Conservation (phyloP, 1,140 invertebrate species). For the Frieseomelitta varia region DNA sequence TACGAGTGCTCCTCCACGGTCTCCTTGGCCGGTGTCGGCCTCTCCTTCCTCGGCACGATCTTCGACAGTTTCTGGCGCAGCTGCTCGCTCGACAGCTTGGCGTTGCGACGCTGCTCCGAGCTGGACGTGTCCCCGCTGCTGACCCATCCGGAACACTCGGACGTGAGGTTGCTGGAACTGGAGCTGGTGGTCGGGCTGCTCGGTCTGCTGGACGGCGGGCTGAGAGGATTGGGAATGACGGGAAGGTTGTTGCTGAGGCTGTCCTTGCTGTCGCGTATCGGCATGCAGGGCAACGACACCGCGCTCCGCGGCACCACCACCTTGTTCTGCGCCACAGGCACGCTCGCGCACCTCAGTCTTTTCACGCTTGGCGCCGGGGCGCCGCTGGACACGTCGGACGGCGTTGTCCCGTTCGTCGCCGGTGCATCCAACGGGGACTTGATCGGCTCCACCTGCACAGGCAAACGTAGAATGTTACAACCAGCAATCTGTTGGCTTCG, state of each 20-base stretch:
- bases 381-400: slow-evolving; percentile 44
- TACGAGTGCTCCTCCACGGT: slow-evolving; percentile 84
- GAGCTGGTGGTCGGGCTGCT: slow-evolving; percentile 80
- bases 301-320: slow-evolving; percentile 78
- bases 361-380: slow-evolving; percentile 66
- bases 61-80: slow-evolving; percentile 76
- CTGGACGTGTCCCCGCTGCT: slow-evolving; percentile 84
- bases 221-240: slow-evolving; percentile 72
- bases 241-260: slow-evolving; percentile 68
- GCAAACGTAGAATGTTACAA: too few species aligned
- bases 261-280: slow-evolving; percentile 76
- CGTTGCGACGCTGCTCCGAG: slow-evolving; percentile 83
- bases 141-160: slow-evolving; percentile 90
- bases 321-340: slow-evolving; percentile 79
- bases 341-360: slow-evolving; percentile 79
- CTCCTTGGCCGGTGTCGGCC: slow-evolving; percentile 80
- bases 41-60: slow-evolving; percentile 82
- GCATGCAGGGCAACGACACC: slow-evolving; percentile 80
- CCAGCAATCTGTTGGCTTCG: too few species aligned
- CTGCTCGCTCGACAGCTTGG: slow-evolving; percentile 75
- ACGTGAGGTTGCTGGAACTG: slow-evolving; percentile 87
- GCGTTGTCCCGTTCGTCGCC: slow-evolving; percentile 62
- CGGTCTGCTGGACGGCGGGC: slow-evolving; percentile 77
- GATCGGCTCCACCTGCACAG: slow-evolving; percentile 65
- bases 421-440: slow-evolving; percentile 69